These are phyloP conservation scores for Achatina immaculata DNA, from an alignment of 1,140 invertebrate species.

Conservation along the genomic window DNA sequence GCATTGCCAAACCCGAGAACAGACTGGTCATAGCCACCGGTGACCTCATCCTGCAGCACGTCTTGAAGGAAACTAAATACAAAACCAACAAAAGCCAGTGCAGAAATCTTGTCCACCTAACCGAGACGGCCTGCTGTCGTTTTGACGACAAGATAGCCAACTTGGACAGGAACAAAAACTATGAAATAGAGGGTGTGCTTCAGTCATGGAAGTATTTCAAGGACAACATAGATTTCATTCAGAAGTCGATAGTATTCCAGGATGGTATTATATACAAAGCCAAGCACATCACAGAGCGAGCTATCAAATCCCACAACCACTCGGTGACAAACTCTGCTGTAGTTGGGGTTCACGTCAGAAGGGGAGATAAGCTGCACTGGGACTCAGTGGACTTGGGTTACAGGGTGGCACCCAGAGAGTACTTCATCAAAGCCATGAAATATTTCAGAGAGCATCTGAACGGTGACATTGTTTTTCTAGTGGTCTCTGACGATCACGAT, in stretches of 20 bases:
- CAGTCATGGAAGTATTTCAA: constrained; percentile 60
- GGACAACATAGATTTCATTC: constrained; percentile 38
- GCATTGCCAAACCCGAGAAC: constrained; percentile 43
- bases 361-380: constrained; percentile 52
- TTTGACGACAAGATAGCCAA: constrained; percentile 44
- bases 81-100: not conserved
- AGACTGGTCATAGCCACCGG: constrained; percentile 40
- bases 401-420: constrained; percentile 35
- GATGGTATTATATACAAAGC: constrained; percentile 38
- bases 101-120: not conserved
- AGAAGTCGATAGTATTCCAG: constrained; percentile 49
- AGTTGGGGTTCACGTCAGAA: constrained; percentile 55
- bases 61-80: constrained; percentile 34
- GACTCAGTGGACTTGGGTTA: constrained; percentile 38
- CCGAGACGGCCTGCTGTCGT: constrained; percentile 38
- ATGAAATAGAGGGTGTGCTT: constrained; percentile 45
- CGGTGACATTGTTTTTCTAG: constrained; percentile 44
- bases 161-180: constrained; percentile 37
- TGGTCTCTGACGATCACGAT: constrained; percentile 47
- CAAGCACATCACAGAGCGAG: constrained; percentile 14
- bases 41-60: constrained; percentile 15
- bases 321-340: constrained; percentile 34
- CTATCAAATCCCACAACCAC: constrained; percentile 23
- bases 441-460: constrained; percentile 41
- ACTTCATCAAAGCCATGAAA: constrained; percentile 47